phyloP scores from a whole-genome alignment of 2,113 vertebrate species.

The Choloepus hoffmanni region DNA sequence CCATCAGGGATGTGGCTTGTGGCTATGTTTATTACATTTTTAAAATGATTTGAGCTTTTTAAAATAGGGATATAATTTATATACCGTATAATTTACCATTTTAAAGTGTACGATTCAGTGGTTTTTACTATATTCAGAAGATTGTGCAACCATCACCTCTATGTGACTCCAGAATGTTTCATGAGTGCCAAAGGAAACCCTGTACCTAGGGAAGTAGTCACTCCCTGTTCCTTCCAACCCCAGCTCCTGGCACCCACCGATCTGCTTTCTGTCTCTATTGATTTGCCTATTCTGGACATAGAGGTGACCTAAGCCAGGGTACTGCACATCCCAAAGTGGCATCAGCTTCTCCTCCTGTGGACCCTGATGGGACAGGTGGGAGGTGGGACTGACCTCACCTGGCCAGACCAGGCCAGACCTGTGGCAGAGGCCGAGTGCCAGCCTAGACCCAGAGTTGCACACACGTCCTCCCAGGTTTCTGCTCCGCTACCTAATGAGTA shows the following conservation, averaged over 20 bases:
- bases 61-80: not conserved
- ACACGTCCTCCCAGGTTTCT: conserved; percentile 68
- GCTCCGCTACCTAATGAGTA: conserved; percentile 75
- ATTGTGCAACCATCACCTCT: not conserved
- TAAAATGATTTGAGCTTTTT: not conserved
- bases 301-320: not conserved
- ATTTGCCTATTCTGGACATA: not conserved
- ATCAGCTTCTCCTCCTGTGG: not conserved
- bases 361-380: not conserved
- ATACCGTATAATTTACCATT: not conserved
- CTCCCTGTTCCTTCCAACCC: not conserved
- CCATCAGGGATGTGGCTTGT: not conserved
- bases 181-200: not conserved
- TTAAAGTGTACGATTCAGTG: not conserved
- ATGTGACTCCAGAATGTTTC: not conserved
- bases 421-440: not conserved
- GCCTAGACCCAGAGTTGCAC: rapidly evolving
- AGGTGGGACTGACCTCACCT: not conserved
- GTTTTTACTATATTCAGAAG: not conserved
- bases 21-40: not conserved
- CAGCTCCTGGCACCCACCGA: not conserved
- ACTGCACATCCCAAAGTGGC: not conserved
- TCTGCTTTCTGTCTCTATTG: not conserved
- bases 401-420: not conserved
- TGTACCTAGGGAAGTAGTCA: not conserved